These are phyloP conservation scores for Cryptosula pallasiana DNA, from an alignment of 2,888 invertebrate species.

Conservation along the genomic window DNA sequence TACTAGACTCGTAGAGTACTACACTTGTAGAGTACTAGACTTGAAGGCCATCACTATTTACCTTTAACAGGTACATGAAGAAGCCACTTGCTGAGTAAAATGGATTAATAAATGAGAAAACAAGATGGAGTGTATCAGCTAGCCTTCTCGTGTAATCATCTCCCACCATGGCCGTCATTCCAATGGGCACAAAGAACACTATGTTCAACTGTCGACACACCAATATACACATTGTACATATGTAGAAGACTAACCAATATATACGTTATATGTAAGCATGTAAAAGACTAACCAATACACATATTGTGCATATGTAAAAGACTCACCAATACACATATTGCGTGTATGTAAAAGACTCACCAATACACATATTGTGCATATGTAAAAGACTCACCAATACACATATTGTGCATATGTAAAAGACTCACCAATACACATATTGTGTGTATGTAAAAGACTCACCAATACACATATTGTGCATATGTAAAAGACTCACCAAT, in stretches of 20 bases:
- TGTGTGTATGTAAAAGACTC: conserved; percentile 36
- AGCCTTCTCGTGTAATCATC: background rate
- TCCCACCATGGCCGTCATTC: background rate
- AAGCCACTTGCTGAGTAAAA: conserved; percentile 15
- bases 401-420: background rate
- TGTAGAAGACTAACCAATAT: conserved; percentile 37
- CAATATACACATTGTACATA: no score
- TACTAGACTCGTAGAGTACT: no score
- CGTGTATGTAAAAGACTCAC: conserved; percentile 34
- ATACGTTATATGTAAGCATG: conserved; percentile 34
- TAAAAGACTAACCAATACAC: conserved; percentile 38
- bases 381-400: no score
- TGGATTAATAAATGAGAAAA: background rate
- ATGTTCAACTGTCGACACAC: conserved; percentile 3
- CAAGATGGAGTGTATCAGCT: background rate
- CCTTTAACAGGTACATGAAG: conserved; percentile 13
- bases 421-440: conserved; percentile 41
- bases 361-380: conserved; percentile 37
- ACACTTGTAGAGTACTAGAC: no score
- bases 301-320: conserved; percentile 37
- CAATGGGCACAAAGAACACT: conserved; percentile 16
- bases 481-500: conserved; percentile 36
- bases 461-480: no score
- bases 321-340: no score
- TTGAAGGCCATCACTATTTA: background rate